These are phyloP conservation scores for Lacerta bilineata DNA, from an alignment of 2,797 vertebrate genomes.

Conservation along the genomic window DNA sequence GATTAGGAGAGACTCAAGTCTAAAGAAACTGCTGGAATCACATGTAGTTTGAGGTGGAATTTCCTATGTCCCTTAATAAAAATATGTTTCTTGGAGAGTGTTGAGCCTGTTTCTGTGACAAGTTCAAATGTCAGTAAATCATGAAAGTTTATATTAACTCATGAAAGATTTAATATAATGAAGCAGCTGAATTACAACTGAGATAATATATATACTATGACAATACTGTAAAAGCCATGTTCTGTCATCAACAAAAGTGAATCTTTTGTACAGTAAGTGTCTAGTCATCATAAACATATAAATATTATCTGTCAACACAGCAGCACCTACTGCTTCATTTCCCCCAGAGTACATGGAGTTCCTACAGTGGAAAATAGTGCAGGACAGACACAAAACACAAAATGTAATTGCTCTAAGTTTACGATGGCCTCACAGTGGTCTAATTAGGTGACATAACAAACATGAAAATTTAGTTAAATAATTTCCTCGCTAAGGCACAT, in stretches of 20 bases:
- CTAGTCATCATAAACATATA: slow-evolving; percentile 12
- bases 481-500: slow-evolving; percentile 27
- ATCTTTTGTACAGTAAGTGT: not conserved
- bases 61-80: not conserved
- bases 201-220: rapidly evolving
- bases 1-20: not conserved
- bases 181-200: slow-evolving; percentile 10
- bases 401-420: slow-evolving; percentile 6
- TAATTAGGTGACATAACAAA: slow-evolving; percentile 3
- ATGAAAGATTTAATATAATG: not conserved
- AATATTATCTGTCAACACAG: not conserved
- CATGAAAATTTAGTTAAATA: slow-evolving; percentile 47
- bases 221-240: not conserved
- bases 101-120: slow-evolving; percentile 23
- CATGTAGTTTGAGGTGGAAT: not conserved
- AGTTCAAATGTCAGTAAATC: slow-evolving; percentile 33
- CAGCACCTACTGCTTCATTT: slow-evolving; percentile 15
- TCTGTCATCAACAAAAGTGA: slow-evolving; percentile 36
- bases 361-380: slow-evolving; percentile 13
- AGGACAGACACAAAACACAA: slow-evolving; percentile 31
- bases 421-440: not conserved
- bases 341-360: not conserved
- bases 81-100: not conserved
- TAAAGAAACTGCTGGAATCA: not conserved
- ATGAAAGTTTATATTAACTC: slow-evolving; percentile 12